Base-by-base conservation (phyloP, 2,113 vertebrate genomes). In the Tyto alba region DNA sequence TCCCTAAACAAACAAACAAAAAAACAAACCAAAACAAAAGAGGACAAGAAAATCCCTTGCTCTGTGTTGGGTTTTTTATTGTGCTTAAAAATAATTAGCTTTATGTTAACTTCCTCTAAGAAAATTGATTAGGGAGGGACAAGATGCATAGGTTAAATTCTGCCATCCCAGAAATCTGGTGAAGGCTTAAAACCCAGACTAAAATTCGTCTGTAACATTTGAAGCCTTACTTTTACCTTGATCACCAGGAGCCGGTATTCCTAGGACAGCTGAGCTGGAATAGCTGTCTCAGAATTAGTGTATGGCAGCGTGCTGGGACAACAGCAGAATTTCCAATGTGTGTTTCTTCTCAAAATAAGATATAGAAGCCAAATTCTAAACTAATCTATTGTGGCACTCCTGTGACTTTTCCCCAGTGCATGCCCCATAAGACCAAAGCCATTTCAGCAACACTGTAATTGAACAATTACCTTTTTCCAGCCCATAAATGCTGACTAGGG, bases 371-470 rank as follows among this genome's bases (percentile, higher is more conserved):
- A 93, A 97, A 82, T 64, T 50, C 45, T 62, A 73, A 62, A 3
- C 13, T 86, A 82, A 90, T 93, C 59, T 85, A 40, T 66, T 45
- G 50, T 86, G 74, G 69, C 78, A 90, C 72, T 90, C 52, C 57
- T 87, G 17, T 80, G 73, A 95, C 71, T 95, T 89, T 94, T 91
- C 74, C 59, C 47, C 53, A 62, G 85, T 66, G 73, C 56, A 73
- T 66, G 56, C 7, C 76, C 52, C 60, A 29, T 62, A 92, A 87
- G 56, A 93, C 73, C 88, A 90, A 92, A 96, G 68, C 38, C 72
- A 93, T 97, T 96, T 96, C 92, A 95, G 50, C 57, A 75, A 86
- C 32, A 52, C 48, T 75, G 88, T 96, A 96, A 97, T 95, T 96
- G 93, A 85, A 90, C 67, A 96, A 94, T 93, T 96, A 79, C 52